Percentiles rank a stretch among this genome's conserved stretches.
phyloP scores from a whole-genome alignment of 2,113 vertebrate species.

The Calyptommatus sinebrachiatus region DNA sequence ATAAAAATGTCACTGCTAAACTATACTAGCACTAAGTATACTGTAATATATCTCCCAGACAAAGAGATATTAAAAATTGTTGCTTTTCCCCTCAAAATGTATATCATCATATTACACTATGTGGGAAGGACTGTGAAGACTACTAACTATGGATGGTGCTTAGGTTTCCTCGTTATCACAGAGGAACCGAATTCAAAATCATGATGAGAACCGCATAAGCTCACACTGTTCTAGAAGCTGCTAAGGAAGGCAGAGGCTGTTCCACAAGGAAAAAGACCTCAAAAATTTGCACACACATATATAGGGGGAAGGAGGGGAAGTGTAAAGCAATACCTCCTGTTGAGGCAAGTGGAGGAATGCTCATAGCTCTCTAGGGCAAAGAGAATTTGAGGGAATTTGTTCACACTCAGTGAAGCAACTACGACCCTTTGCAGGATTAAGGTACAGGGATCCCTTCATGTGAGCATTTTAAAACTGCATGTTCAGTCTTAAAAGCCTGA shows the following conservation, averaged over 20 bases:
- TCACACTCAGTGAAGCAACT: too few species aligned
- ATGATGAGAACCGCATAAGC: neutral
- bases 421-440: too few species aligned
- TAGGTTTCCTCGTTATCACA: too few species aligned
- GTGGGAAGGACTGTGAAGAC: too few species aligned
- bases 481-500: too few species aligned
- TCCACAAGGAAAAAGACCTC: neutral
- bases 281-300: neutral
- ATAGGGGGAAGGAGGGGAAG: neutral
- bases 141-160: too few species aligned
- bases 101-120: neutral
- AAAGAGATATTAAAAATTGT: neutral
- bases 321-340: neutral
- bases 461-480: too few species aligned
- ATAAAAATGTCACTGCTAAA: neutral
- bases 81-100: neutral
- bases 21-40: neutral
- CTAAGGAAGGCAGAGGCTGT: neutral
- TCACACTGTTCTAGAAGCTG: neutral
- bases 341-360: neutral
- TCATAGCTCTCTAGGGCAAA: neutral
- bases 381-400: neutral
- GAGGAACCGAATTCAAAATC: too few species aligned
- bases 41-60: neutral
- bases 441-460: too few species aligned